Conservation (phyloP, 2,113 vertebrate genomes). For the Nycticorax nycticorax region DNA sequence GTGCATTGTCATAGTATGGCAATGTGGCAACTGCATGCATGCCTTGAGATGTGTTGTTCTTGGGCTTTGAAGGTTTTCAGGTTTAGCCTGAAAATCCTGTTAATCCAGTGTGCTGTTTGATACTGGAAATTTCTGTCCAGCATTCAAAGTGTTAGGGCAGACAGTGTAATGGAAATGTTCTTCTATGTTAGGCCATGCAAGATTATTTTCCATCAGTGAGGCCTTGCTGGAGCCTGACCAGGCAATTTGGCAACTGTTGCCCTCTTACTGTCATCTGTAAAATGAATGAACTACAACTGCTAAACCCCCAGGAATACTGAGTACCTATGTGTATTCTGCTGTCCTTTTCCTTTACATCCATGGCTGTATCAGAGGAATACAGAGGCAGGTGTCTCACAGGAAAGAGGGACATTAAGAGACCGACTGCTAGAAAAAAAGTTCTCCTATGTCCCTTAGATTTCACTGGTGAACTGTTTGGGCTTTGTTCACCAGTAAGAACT, state of each 20-base stretch:
- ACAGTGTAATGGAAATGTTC: background rate
- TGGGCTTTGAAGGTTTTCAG: background rate
- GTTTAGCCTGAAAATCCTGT: background rate
- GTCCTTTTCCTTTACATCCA: background rate
- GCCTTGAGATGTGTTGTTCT: background rate
- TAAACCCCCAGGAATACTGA: background rate
- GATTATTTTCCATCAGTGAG: background rate
- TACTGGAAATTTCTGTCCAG: background rate
- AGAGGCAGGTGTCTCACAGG: background rate
- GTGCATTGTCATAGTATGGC: background rate
- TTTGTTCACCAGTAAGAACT: background rate
- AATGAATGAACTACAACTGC: background rate
- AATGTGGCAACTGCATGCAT: background rate
- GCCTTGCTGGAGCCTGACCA: background rate
- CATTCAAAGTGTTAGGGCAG: background rate
- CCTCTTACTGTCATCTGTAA: background rate
- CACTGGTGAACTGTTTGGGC: background rate
- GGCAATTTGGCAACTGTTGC: background rate
- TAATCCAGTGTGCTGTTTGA: background rate
- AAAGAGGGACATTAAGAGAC: background rate
- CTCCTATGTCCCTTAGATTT: background rate
- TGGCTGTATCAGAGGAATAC: background rate
- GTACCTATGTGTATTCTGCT: background rate
- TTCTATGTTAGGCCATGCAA: background rate
- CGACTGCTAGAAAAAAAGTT: background rate